Conservation (phyloP, 2,888 invertebrate genomes). For the Melitaea athalia region DNA sequence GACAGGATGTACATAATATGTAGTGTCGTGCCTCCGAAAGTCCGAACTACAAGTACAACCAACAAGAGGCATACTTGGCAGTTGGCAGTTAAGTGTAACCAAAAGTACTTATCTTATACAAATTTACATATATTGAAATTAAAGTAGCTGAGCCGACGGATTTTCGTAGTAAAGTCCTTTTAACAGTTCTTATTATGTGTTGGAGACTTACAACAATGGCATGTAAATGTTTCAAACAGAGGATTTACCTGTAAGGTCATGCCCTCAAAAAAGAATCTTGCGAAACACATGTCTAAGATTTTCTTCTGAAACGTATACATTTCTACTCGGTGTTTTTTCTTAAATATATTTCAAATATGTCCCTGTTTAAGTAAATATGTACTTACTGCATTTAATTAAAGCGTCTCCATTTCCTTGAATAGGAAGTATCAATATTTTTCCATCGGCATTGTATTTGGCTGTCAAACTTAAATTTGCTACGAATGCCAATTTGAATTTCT, state of each 20-base stretch:
- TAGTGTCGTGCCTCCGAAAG: background rate
- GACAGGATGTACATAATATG: background rate
- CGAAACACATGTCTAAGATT: no score
- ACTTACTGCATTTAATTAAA: constrained; percentile 70
- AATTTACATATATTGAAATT: background rate
- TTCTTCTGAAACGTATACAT: no score
- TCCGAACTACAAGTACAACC: background rate
- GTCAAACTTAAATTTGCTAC: constrained; percentile 65
- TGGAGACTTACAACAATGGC: no score
- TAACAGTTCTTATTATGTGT: no score
- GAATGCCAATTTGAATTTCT: constrained; percentile 58
- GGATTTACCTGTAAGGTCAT: no score
- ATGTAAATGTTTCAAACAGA: no score
- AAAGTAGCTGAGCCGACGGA: background rate
- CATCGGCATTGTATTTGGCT: constrained; percentile 74
- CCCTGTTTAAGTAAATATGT: background rate
- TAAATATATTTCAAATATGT: no score
- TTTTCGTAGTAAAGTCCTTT: no score
- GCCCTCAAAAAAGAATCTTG: no score
- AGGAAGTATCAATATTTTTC: constrained; percentile 77
- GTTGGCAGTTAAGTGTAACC: background rate
- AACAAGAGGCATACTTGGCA: background rate
- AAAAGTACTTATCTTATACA: background rate
- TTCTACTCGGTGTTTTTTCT: background rate
- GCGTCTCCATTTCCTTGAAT: constrained; percentile 77